Conservation (phyloP, 2,888 invertebrate genomes). For the Eulithis prunata region DNA sequence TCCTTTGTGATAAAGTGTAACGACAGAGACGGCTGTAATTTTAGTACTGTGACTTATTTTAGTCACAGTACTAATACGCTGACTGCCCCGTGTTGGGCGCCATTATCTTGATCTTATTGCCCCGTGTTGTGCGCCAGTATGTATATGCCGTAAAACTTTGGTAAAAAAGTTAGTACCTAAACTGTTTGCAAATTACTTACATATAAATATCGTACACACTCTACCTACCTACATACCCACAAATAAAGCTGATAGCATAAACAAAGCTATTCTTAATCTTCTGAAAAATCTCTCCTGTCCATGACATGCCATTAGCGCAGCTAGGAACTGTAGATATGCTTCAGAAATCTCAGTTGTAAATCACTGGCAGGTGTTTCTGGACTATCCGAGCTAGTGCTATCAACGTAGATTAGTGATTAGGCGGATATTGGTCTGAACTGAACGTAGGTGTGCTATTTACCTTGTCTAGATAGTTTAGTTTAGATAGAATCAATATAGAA, state of each 20-base stretch:
- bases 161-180: not conserved
- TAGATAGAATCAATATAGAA: not conserved
- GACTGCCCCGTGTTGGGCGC: slow-evolving; percentile 2
- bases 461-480: slow-evolving; percentile 5
- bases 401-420: slow-evolving; percentile 1
- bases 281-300: not conserved
- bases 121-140: slow-evolving; percentile 11
- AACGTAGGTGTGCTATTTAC: slow-evolving; percentile 14
- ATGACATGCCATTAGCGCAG: not conserved
- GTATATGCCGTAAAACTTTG: no score
- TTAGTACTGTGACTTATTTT: no score
- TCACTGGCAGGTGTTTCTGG: not conserved
- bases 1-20: no score
- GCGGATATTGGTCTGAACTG: slow-evolving; percentile 13
- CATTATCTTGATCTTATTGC: not conserved
- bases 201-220: no score
- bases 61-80: no score
- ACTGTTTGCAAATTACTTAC: not conserved
- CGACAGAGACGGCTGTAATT: no score
- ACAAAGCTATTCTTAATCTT: not conserved
- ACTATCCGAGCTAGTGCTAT: not conserved
- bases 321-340: not conserved
- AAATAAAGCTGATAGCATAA: no score
- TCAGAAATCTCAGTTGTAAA: slow-evolving; percentile 1
- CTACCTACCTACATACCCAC: no score